Percentiles rank a stretch among this genome's conserved stretches.
These are phyloP conservation scores for Solen grandis DNA, from an alignment of 1,140 invertebrate species.

Conservation along the genomic window DNA sequence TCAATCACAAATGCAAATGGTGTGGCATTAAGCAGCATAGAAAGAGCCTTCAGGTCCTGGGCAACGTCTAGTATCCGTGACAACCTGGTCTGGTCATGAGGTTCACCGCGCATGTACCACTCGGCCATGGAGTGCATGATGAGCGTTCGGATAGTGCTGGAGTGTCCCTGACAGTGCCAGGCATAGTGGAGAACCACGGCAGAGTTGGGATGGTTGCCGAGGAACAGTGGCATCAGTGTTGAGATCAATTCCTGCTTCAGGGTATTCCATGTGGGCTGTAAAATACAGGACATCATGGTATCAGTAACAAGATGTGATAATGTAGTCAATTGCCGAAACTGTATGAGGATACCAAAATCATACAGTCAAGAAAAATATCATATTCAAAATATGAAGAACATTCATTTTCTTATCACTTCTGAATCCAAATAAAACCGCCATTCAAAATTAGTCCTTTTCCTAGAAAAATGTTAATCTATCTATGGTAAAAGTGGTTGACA, in stretches of 20 bases:
- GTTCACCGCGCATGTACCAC: conserved; percentile 90
- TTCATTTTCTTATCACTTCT: too few relatives aligned
- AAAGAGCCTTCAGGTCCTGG: conserved; percentile 95
- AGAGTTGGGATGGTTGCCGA: conserved; percentile 96
- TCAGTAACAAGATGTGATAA: too few relatives aligned
- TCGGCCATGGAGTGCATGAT: conserved; percentile 99
- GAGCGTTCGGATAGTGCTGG: conserved; percentile 85
- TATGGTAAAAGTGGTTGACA: too few relatives aligned
- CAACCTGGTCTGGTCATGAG: conserved; percentile 92
- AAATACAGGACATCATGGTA: too few relatives aligned
- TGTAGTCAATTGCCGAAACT: too few relatives aligned
- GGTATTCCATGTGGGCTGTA: conserved; percentile 79
- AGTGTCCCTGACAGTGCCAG: conserved; percentile 87
- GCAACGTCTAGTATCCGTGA: conserved; percentile 97
- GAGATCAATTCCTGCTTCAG: conserved; percentile 90
- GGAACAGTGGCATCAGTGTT: conserved; percentile 93
- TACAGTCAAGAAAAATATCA: too few relatives aligned
- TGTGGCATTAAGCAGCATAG: conserved; percentile 94
- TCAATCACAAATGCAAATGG: conserved; percentile 98
- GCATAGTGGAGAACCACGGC: conserved; percentile 94
- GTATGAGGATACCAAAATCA: too few relatives aligned
- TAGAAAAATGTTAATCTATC: too few relatives aligned
- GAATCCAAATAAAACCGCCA: too few relatives aligned
- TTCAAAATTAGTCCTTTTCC: too few relatives aligned
- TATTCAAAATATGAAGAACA: too few relatives aligned